Evolutionary conservation across 2,113 vertebrate species (phyloP).

Genomic region (Pitta sordida): DNA sequence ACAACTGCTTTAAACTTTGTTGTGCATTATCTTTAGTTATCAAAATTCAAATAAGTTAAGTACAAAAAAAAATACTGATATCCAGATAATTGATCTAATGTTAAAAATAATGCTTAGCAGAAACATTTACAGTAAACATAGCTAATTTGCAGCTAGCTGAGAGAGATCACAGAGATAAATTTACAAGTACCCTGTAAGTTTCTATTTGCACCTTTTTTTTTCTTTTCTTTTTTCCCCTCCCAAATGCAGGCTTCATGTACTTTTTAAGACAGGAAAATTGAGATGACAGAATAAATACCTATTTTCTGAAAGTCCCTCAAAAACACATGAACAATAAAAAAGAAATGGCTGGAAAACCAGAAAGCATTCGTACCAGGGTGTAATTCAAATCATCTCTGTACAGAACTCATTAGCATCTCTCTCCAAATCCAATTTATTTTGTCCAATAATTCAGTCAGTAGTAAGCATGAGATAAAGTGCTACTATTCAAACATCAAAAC

Average conservation of each 20-base stretch:
- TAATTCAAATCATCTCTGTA: slow-evolving; percentile 49
- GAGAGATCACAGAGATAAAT: slow-evolving; percentile 51
- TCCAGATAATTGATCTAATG: slow-evolving; percentile 49
- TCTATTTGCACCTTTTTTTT: neutral
- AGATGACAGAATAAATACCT: neutral
- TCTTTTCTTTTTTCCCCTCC: neutral
- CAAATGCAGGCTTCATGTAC: slow-evolving; percentile 12
- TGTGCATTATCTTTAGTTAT: slow-evolving; percentile 50
- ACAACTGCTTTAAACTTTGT: slow-evolving; percentile 40
- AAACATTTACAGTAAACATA: slow-evolving; percentile 57
- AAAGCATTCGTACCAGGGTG: slow-evolving; percentile 58
- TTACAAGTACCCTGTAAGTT: slow-evolving; percentile 26
- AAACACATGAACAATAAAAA: slow-evolving; percentile 10
- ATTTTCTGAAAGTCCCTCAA: slow-evolving; percentile 8
- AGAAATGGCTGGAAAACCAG: neutral
- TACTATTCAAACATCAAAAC: slow-evolving; percentile 71
- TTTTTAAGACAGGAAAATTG: slow-evolving; percentile 25
- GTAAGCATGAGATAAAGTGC: slow-evolving; percentile 82
- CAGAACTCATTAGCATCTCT: slow-evolving; percentile 43
- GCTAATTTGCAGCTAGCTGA: slow-evolving; percentile 50
- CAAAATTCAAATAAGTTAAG: slow-evolving; percentile 66
- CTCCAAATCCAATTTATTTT: slow-evolving; percentile 57
- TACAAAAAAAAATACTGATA: slow-evolving; percentile 34
- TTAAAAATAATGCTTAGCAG: slow-evolving; percentile 59
- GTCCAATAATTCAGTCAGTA: slow-evolving; percentile 73